phyloP scores from a whole-genome alignment of 1,140 invertebrate genomes.

The Bradysia coprophila region DNA sequence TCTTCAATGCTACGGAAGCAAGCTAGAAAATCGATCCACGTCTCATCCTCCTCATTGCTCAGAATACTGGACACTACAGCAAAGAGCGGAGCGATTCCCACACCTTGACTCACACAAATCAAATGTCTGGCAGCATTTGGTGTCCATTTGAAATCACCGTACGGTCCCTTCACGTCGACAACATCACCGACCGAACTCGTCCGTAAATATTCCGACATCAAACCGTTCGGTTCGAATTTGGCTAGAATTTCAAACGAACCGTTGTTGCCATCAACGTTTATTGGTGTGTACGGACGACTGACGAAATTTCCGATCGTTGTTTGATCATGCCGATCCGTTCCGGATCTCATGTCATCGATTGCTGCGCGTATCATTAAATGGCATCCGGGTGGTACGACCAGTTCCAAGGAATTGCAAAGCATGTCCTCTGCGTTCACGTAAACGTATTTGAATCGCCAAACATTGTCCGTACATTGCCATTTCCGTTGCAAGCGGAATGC shows the following conservation, averaged over 20 bases:
- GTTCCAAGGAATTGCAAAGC: neutral
- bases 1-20: slow-evolving; percentile 14
- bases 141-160: slow-evolving; percentile 11
- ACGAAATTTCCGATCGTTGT: neutral
- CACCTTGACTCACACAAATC: slow-evolving; percentile 14
- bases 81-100: slow-evolving; percentile 17
- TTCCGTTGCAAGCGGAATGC: too few relatives aligned
- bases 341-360: slow-evolving; percentile 1
- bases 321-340: slow-evolving; percentile 1
- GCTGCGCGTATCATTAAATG: slow-evolving; percentile 16
- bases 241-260: slow-evolving; percentile 18
- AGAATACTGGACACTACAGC: slow-evolving; percentile 12
- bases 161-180: slow-evolving; percentile 17
- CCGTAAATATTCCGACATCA: slow-evolving; percentile 12
- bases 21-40: slow-evolving; percentile 11
- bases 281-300: slow-evolving; percentile 18
- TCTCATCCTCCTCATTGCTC: slow-evolving; percentile 19
- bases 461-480: too few relatives aligned
- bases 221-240: slow-evolving; percentile 12
- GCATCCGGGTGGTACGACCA: slow-evolving; percentile 16
- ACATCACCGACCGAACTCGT: slow-evolving; percentile 6
- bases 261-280: slow-evolving; percentile 11
- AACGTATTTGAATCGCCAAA: too few relatives aligned
- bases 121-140: slow-evolving; percentile 8
- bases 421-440: neutral